phyloP scores from a whole-genome alignment of 2,888 invertebrate species.

The Leptopilina myrica region DNA sequence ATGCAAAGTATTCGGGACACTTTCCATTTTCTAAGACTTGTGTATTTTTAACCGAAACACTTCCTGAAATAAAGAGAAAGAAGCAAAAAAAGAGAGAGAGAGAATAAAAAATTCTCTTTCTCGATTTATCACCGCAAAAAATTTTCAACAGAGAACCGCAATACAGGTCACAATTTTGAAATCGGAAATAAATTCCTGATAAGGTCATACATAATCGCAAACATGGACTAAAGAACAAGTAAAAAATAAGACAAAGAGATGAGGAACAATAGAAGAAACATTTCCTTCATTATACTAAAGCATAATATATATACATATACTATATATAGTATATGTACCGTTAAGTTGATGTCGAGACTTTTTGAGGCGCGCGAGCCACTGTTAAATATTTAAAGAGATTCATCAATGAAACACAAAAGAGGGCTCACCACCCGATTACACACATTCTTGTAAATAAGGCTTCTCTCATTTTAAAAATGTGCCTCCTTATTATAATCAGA shows the following conservation, averaged over 20 bases:
- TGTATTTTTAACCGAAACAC: slow-evolving; percentile 38
- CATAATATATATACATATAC: background rate
- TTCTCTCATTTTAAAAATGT: slow-evolving; percentile 36
- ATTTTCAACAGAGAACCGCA: background rate
- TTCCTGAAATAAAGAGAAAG: background rate
- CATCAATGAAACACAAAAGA: slow-evolving; percentile 68
- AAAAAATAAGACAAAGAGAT: background rate
- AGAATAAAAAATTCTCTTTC: background rate
- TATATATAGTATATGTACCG: slow-evolving; percentile 43
- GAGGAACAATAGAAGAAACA: slow-evolving; percentile 30
- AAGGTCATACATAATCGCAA: slow-evolving; percentile 38
- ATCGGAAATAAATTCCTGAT: slow-evolving; percentile 48
- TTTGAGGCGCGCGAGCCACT: slow-evolving; percentile 63
- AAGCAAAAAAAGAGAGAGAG: background rate
- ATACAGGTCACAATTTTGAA: slow-evolving; percentile 32
- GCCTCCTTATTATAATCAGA: slow-evolving; percentile 46
- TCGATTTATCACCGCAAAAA: background rate
- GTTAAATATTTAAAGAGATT: slow-evolving; percentile 75
- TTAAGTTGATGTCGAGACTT: slow-evolving; percentile 54
- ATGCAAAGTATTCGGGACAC: slow-evolving; percentile 59
- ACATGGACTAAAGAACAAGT: too few species aligned
- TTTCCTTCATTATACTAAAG: slow-evolving; percentile 10
- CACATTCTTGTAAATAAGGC: slow-evolving; percentile 7
- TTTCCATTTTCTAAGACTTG: slow-evolving; percentile 62
- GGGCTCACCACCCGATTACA: slow-evolving; percentile 46